These are phyloP conservation scores for Triplophysa dalaica DNA, from an alignment of 2,113 vertebrate genomes.

Conservation along the genomic window DNA sequence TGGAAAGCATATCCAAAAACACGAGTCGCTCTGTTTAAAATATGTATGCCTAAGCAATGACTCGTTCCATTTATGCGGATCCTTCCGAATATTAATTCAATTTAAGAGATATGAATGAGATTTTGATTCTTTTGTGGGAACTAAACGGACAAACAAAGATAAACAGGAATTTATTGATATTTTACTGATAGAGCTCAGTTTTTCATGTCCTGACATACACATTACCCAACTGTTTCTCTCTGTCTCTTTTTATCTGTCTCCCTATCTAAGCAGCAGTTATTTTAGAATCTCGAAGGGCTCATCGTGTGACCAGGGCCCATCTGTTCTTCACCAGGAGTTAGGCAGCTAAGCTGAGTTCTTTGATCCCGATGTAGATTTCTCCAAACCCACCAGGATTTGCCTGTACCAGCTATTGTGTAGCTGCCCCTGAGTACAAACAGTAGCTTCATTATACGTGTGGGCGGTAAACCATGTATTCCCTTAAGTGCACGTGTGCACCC, in stretches of 20 bases:
- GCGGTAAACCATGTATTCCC: slow-evolving; percentile 76
- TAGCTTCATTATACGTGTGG: slow-evolving; percentile 78
- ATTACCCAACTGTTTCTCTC: slow-evolving; percentile 57
- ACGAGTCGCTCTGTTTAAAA: slow-evolving; percentile 13
- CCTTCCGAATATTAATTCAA: slow-evolving; percentile 30
- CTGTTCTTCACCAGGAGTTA: slow-evolving; percentile 76
- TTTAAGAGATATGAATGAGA: slow-evolving; percentile 8
- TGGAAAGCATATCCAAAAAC: slow-evolving; percentile 5
- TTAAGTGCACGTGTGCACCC: slow-evolving; percentile 70
- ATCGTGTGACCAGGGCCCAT: slow-evolving; percentile 76
- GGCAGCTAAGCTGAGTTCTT: slow-evolving; percentile 76
- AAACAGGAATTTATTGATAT: neutral
- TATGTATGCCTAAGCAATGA: neutral
- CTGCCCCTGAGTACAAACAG: slow-evolving; percentile 71
- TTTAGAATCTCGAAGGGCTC: slow-evolving; percentile 78
- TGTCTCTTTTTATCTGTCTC: slow-evolving; percentile 49
- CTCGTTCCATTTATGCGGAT: slow-evolving; percentile 50
- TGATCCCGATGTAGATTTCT: slow-evolving; percentile 76
- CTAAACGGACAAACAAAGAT: slow-evolving; percentile 20
- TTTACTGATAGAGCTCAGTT: neutral
- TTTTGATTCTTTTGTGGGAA: slow-evolving; percentile 3
- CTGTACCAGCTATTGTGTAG: slow-evolving; percentile 71
- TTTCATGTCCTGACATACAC: neutral
- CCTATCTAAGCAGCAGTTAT: slow-evolving; percentile 72
- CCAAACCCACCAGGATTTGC: slow-evolving; percentile 76